Conservation (phyloP, 2,888 invertebrate genomes). For the Trachelus stipa region DNA sequence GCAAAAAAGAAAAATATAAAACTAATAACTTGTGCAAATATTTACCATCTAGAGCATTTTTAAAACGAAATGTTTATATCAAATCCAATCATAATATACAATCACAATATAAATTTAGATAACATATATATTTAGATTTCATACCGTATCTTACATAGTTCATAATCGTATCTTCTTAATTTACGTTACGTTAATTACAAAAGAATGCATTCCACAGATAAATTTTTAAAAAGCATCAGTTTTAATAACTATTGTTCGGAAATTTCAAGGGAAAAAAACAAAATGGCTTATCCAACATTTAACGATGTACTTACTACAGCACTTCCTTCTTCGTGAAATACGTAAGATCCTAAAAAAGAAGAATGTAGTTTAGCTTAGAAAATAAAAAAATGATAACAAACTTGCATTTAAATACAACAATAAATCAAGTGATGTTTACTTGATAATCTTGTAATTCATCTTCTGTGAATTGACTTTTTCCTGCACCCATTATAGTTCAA, state of each 20-base stretch:
- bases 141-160: background rate
- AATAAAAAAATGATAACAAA: constrained; percentile 17
- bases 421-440: constrained; percentile 66
- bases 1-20: background rate
- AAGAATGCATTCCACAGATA: background rate
- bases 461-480: constrained; percentile 86
- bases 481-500: constrained; percentile 77
- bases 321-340: constrained; percentile 96
- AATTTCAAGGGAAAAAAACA: background rate
- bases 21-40: no score
- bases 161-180: background rate
- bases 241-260: background rate
- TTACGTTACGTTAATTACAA: background rate
- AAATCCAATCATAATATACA: background rate
- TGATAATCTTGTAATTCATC: constrained; percentile 92
- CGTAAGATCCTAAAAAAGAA: constrained; percentile 83
- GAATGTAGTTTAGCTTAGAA: constrained; percentile 11
- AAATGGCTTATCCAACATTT: background rate
- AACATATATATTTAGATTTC: background rate
- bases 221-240: background rate
- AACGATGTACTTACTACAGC: constrained; percentile 77
- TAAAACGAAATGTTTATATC: background rate
- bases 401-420: constrained; percentile 13
- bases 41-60: background rate
- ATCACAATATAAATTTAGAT: background rate